phyloP scores from a whole-genome alignment of 1,140 invertebrate genomes.

The Drosophila nigrodunni region DNA sequence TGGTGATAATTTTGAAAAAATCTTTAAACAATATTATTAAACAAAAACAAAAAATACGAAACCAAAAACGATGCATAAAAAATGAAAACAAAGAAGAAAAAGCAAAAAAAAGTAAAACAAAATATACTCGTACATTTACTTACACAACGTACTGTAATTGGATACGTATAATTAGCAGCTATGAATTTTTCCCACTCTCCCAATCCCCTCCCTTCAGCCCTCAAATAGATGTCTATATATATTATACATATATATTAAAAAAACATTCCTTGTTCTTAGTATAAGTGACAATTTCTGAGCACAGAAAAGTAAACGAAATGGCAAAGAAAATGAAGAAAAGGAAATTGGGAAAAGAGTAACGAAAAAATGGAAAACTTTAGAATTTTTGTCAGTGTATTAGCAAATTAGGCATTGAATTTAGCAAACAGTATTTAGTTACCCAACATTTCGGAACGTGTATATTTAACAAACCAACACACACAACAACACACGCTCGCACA shows the following conservation, averaged over 20 bases:
- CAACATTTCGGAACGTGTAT: conserved; percentile 19
- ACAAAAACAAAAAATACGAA: conserved; percentile 43
- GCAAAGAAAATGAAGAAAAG: conserved; percentile 4
- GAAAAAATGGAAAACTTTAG: conserved; percentile 25
- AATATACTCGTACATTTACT: conserved; percentile 39
- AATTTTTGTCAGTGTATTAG: conserved; percentile 62
- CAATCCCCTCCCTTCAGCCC: neutral
- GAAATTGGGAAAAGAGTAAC: conserved; percentile 29
- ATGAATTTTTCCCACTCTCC: conserved; percentile 55
- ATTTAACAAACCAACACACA: conserved; percentile 13
- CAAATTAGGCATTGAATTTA: conserved; percentile 72
- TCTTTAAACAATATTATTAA: conserved; percentile 47
- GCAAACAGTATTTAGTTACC: conserved; percentile 66
- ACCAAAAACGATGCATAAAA: conserved; percentile 37
- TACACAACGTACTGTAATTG: conserved; percentile 46
- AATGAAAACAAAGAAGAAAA: conserved; percentile 39
- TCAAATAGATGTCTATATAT: conserved; percentile 75
- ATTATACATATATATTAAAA: conserved; percentile 39
- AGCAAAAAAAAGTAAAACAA: conserved; percentile 28
- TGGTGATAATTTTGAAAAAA: conserved; percentile 82
- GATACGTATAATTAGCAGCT: conserved; percentile 63
- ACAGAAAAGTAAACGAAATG: conserved; percentile 51
- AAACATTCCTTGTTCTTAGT: conserved; percentile 35
- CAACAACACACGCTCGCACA: neutral
- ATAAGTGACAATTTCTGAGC: conserved; percentile 29